Base-by-base conservation (phyloP, 2,113 vertebrate species). In the Paraplagusia blochii region DNA sequence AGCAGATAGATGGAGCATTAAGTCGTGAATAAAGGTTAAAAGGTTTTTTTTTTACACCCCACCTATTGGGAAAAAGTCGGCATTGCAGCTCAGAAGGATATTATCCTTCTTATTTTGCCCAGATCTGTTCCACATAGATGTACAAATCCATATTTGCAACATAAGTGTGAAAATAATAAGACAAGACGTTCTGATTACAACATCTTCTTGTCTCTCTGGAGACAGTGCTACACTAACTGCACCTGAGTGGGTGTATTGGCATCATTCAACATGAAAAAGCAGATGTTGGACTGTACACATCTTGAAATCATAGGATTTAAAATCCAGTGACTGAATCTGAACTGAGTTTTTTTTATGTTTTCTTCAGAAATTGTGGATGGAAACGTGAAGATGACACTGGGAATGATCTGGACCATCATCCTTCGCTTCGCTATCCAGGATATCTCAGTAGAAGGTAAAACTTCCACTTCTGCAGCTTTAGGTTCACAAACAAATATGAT, bases 361-460 rank as follows among this genome's bases (percentile, higher is more conserved):
- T 14, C 1, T 69, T 12, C 75, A 98, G 95, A 97, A 91, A 98
- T 98, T 1, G 96, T 98, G 12, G 96, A 98, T 0, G 96, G 95
- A 40, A 98, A 98, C 0, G 89, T 90, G 0, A 98, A 98, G 89
- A 98, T 98, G 96, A 98, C 96, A 0, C 87, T 98, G 58, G 96
- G 96, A 2, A 98, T 98, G 96, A 98, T 98, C 83, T 98, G 95
- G 96, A 98, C 96, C 46, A 98, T 98, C 78, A 98, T 98, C 86
- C 94, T 98, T 5, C 80, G 96, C 36, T 98, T 98, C 0, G 96
- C 95, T 73, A 98, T 98, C 75, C 96, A 98, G 88, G 96, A 98
- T 77, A 98, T 98, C 88, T 98, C 96, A 0, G 95, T 98, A 72
- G 96, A 98, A 87, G 95, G 95, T 95, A 70, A 47, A 3, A 4